phyloP scores from a whole-genome alignment of 1,140 invertebrate species.

The Drosophila ananassae region DNA sequence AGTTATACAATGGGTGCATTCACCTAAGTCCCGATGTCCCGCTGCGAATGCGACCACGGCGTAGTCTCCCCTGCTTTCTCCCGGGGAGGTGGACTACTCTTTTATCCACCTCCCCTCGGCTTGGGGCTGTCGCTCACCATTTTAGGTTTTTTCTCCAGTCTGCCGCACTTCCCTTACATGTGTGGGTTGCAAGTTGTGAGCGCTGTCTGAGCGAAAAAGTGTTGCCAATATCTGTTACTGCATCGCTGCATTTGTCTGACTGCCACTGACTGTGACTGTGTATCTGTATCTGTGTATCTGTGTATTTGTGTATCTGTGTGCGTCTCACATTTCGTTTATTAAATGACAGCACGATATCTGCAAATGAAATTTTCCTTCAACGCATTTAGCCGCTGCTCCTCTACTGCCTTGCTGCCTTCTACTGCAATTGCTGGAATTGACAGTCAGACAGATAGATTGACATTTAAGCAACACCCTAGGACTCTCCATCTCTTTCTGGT shows the following conservation, averaged over 20 bases:
- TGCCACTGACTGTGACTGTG: neutral
- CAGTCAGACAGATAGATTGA: constrained; percentile 81
- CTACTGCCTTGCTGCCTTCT: constrained; percentile 1
- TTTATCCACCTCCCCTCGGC: constrained; percentile 5
- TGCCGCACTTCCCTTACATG: constrained; percentile 60
- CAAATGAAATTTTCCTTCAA: constrained; percentile 83
- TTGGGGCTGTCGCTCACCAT: constrained; percentile 49
- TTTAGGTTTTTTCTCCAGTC: constrained; percentile 54
- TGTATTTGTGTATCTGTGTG: constrained; percentile 16
- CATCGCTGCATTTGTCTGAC: constrained; percentile 69
- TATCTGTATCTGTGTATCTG: constrained; percentile 14
- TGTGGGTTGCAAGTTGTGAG: constrained; percentile 10
- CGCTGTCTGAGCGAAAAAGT: constrained; percentile 67
- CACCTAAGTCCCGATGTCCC: constrained; percentile 70
- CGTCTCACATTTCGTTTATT: constrained; percentile 78
- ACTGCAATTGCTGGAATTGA: constrained; percentile 80
- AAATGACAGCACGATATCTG: constrained; percentile 84
- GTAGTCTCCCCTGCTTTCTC: constrained; percentile 2
- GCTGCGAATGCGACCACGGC: constrained; percentile 55
- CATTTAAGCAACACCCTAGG: constrained; percentile 78
- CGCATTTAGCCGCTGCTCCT: constrained; percentile 62
- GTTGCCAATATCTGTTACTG: constrained; percentile 81
- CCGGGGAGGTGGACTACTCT: neutral
- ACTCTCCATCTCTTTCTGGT: neutral
- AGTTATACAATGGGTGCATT: constrained; percentile 83